Conservation (phyloP, 1,140 invertebrate species). For the Tenebrio molitor region DNA sequence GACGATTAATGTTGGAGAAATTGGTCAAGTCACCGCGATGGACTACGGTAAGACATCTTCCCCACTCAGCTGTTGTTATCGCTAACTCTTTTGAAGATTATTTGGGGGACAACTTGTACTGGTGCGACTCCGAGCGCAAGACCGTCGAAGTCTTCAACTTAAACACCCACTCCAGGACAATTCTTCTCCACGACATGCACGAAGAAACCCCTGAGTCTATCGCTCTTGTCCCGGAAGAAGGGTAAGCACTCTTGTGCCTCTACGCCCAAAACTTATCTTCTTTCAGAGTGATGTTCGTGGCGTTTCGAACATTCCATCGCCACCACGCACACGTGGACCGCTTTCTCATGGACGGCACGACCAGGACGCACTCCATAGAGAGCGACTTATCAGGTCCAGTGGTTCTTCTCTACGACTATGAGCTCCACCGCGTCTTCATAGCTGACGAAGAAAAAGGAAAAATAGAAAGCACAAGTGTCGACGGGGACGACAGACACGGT, state of each 20-base stretch:
- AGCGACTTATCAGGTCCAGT: constrained; percentile 67
- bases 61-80: background rate
- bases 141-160: constrained; percentile 73
- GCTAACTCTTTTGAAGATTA: constrained; percentile 69
- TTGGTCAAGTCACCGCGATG: constrained; percentile 73
- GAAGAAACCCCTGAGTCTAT: constrained; percentile 73
- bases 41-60: constrained; percentile 70
- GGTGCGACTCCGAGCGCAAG: constrained; percentile 71
- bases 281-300: constrained; percentile 76
- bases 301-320: constrained; percentile 67
- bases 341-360: constrained; percentile 71
- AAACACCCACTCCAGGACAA: constrained; percentile 69
- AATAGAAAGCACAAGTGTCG: constrained; percentile 71
- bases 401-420: constrained; percentile 70
- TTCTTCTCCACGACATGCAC: constrained; percentile 70
- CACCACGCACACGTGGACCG: constrained; percentile 72
- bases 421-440: constrained; percentile 69
- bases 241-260: constrained; percentile 66
- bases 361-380: constrained; percentile 69
- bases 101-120: constrained; percentile 77
- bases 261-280: background rate
- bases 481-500: constrained; percentile 65
- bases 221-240: constrained; percentile 74
- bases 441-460: constrained; percentile 69
- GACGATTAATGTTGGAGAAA: constrained; percentile 65